Conservation (phyloP, 2,888 invertebrate species). For the Pandemis corylana region DNA sequence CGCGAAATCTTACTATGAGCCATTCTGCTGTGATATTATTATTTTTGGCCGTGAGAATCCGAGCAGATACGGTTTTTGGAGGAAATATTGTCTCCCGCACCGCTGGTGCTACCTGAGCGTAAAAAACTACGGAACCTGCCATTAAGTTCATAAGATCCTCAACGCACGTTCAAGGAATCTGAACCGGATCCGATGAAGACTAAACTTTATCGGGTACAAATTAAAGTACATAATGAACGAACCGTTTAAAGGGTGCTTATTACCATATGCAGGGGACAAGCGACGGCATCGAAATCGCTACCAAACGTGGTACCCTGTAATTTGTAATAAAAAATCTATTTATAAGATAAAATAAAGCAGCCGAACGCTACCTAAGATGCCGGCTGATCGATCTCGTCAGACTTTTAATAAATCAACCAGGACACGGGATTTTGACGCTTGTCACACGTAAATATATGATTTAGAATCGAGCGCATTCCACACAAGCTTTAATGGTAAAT, state of each 20-base stretch:
- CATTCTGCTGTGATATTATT: slow-evolving; percentile 54
- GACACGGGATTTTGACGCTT: slow-evolving; percentile 78
- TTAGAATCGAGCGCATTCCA: slow-evolving; percentile 65
- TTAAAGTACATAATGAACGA: slow-evolving; percentile 70
- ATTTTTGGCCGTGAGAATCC: slow-evolving; percentile 47
- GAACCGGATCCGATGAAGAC: slow-evolving; percentile 57
- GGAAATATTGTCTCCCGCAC: slow-evolving; percentile 47
- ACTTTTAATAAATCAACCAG: slow-evolving; percentile 76
- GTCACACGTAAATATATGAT: slow-evolving; percentile 72
- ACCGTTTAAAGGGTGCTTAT: slow-evolving; percentile 60
- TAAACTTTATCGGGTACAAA: slow-evolving; percentile 68
- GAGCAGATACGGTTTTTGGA: slow-evolving; percentile 44
- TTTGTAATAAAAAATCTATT: slow-evolving; percentile 85
- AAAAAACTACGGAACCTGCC: slow-evolving; percentile 70
- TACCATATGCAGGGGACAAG: slow-evolving; percentile 58
- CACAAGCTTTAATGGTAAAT: slow-evolving; percentile 69
- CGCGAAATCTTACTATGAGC: slow-evolving; percentile 49
- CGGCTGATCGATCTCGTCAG: slow-evolving; percentile 76
- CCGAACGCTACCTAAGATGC: slow-evolving; percentile 82
- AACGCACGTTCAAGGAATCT: slow-evolving; percentile 46
- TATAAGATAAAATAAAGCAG: slow-evolving; percentile 83
- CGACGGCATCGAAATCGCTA: slow-evolving; percentile 79
- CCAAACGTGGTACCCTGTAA: slow-evolving; percentile 84
- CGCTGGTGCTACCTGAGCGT: slow-evolving; percentile 64
- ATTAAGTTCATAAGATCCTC: slow-evolving; percentile 64